Evolutionary conservation across 1,140 invertebrate genomes (phyloP).

Genomic region (Anthonomus grandis): DNA sequence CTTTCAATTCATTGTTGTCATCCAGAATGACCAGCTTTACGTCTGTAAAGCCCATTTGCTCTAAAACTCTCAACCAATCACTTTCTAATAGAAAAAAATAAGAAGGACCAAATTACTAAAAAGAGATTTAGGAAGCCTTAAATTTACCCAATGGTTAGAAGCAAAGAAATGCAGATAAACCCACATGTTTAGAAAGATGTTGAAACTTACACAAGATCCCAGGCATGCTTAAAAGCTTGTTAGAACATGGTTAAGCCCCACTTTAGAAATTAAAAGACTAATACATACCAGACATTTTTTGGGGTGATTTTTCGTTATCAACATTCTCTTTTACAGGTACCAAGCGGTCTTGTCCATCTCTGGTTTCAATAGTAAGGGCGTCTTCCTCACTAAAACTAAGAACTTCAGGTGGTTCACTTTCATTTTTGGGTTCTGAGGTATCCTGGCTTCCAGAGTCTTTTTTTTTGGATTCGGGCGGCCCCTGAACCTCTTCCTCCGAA

Average conservation of each 20-base stretch:
- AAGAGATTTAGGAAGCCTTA: too few species aligned
- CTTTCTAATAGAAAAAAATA: conserved; percentile 18
- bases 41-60: conserved; percentile 9
- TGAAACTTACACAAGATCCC: neutral
- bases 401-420: neutral
- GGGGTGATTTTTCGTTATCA: too few species aligned
- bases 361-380: neutral
- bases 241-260: too few species aligned
- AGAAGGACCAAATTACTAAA: neutral
- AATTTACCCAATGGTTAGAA: too few species aligned
- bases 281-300: too few species aligned
- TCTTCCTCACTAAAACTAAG: conserved; percentile 1
- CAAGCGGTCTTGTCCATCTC: neutral
- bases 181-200: too few species aligned
- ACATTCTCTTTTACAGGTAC: too few species aligned
- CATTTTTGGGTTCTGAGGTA: conserved; percentile 13
- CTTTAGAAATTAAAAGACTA: too few species aligned
- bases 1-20: conserved; percentile 42
- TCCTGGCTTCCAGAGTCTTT: conserved; percentile 22
- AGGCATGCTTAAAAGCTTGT: too few species aligned
- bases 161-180: too few species aligned
- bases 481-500: conserved; percentile 34
- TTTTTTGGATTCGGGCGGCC: conserved; percentile 28
- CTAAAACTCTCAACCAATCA: conserved; percentile 17
- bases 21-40: conserved; percentile 38